Evolutionary conservation across 2,888 invertebrate genomes (phyloP).

Genomic region (Pterostichus niger): DNA sequence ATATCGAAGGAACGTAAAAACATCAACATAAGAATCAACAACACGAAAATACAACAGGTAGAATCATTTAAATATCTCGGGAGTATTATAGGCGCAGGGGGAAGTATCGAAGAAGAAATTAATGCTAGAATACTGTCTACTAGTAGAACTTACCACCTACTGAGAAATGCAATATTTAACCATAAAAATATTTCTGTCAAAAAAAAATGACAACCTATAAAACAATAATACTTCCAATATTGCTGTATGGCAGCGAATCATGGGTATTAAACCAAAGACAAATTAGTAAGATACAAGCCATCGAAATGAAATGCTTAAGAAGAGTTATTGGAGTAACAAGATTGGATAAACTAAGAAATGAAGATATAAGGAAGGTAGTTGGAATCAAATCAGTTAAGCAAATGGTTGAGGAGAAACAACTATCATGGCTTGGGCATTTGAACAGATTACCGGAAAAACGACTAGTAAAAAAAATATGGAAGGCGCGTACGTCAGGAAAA

Average conservation of each 20-base stretch:
- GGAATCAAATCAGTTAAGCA: background rate
- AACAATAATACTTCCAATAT: slow-evolving; percentile 1
- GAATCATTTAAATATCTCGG: slow-evolving; percentile 23
- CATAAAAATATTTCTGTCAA: background rate
- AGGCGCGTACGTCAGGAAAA: background rate
- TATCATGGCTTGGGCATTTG: background rate
- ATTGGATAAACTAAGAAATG: background rate
- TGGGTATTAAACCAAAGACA: slow-evolving; percentile 4
- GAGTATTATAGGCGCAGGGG: background rate
- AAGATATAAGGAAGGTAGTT: too few species aligned
- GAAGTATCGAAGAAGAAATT: background rate
- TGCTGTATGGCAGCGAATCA: background rate
- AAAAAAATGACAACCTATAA: slow-evolving; percentile 13
- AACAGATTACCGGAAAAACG: background rate
- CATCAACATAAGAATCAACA: slow-evolving; percentile 14
- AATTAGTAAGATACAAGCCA: slow-evolving; percentile 7
- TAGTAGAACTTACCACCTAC: background rate
- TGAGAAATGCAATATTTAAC: background rate
- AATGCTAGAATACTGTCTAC: slow-evolving; percentile 6
- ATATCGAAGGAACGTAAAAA: slow-evolving; percentile 12
- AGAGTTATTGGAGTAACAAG: background rate
- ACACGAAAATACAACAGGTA: slow-evolving; percentile 20
- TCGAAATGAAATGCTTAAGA: slow-evolving; percentile 23
- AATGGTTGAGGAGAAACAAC: slow-evolving; percentile 9
- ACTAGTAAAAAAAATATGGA: background rate